A percentile compares a stretch with the other conserved stretches of the same genome.
Conservation (phyloP, 53 echinoderm and acorn worm genomes). For the Paracentrotus lividus region DNA sequence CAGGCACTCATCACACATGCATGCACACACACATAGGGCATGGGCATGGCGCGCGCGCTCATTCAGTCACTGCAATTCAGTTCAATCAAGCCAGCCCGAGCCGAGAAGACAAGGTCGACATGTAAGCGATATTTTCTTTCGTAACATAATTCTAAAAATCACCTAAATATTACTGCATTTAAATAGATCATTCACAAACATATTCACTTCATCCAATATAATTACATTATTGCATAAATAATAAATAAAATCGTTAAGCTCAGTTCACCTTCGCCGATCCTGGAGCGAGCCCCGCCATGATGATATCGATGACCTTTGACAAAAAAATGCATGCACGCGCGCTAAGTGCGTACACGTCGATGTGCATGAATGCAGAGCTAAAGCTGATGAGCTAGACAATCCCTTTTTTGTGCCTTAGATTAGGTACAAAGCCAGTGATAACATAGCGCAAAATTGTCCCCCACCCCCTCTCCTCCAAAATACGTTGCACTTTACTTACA, state of each 20-base stretch:
- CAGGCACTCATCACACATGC: background rate
- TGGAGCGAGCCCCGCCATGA: slow-evolving; percentile 65
- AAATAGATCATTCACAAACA: background rate
- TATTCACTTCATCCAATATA: background rate
- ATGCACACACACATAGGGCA: background rate
- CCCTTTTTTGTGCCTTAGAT: too few relatives aligned
- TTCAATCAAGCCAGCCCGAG: background rate
- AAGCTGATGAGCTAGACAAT: too few relatives aligned
- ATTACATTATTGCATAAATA: background rate
- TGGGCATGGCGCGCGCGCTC: background rate
- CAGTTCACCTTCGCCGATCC: slow-evolving; percentile 48
- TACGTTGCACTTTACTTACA: too few relatives aligned
- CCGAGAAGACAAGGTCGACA: background rate
- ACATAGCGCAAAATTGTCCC: background rate
- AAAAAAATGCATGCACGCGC: background rate
- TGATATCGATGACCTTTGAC: background rate
- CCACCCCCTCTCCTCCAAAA: too few relatives aligned
- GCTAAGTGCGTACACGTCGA: background rate
- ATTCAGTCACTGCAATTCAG: background rate
- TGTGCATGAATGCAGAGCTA: too few relatives aligned
- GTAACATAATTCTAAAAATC: background rate
- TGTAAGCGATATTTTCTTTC: background rate
- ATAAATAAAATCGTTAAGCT: slow-evolving; percentile 21
- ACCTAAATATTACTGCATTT: background rate
- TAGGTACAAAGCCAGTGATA: background rate